Base-by-base conservation (phyloP, 2,113 vertebrate species). In the Colistium nudipinnis region DNA sequence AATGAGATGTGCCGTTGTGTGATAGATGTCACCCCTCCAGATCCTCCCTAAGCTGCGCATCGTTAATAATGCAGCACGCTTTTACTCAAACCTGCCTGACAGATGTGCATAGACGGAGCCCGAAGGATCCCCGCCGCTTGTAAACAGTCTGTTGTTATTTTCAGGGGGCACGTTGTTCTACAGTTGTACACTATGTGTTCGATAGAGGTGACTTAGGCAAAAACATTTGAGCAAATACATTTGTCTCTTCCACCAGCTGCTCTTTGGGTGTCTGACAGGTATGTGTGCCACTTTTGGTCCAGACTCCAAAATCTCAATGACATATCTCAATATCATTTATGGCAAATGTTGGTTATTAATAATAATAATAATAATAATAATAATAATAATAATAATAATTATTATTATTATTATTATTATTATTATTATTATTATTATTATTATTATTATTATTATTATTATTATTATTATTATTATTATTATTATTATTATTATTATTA, bases 71-170 rank as follows among this genome's bases (percentile, higher is more conserved):
- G 82, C 80, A 92, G 62, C 48, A 24, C 41, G 76, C 81, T 78
- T 61, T 78, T 87, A 89, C 76, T 80, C 66, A 82, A 82, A 89
- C 56, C 74, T 91, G 90, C 84, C 75, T 88, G 89, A 89, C 90
- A 88, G 88, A 82, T 82, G 85, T 76, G 85, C 55, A 51, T 84
- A 81, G 80, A 77, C 81, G 84, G 70, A 81, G 80, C 82, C 67
- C 6, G 52, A 76, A n/a, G 79, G 81, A 87, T 72, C 51, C 76
- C 77, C 60, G 56, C 66, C 81, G 87, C 70, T 88, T 63, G 59
- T 83, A 74, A 82, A 64, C 78, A 77, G 66, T 31, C 64, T 79
- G 49, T 43, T 59, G 66, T 81, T 91, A 83, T 64, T 79, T 91
- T 78, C 53, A 35, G 66, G 54, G n/a, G 49, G 13, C 45, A 63